These are phyloP conservation scores for Anabas testudineus DNA, from an alignment of 2,797 vertebrate species.

Conservation along the genomic window DNA sequence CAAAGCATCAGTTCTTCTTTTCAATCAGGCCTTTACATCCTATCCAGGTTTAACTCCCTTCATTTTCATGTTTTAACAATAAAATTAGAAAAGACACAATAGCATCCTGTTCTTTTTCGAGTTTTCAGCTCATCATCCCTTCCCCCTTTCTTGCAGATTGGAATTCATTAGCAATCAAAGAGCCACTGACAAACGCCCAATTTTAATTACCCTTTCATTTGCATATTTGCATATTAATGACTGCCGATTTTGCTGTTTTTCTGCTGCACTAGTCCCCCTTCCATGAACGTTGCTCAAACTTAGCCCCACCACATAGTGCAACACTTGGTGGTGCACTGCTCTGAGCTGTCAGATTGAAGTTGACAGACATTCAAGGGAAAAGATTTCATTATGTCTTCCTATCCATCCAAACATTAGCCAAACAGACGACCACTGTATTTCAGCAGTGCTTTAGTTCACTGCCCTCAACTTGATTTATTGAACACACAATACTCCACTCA, in stretches of 20 bases:
- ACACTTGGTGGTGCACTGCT: constrained; percentile 55
- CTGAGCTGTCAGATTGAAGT: constrained; percentile 39
- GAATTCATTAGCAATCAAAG: constrained; percentile 92
- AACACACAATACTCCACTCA: neutral
- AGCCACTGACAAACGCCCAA: constrained; percentile 87
- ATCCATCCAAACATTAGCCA: constrained; percentile 6
- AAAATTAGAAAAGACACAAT: constrained; percentile 56
- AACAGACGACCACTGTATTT: constrained; percentile 26
- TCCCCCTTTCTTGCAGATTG: constrained; percentile 85
- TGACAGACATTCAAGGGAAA: constrained; percentile 47
- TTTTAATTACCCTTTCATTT: constrained; percentile 95
- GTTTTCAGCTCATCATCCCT: constrained; percentile 76
- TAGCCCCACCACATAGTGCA: constrained; percentile 49
- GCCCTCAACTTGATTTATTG: neutral
- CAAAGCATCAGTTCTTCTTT: constrained; percentile 8
- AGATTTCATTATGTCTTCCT: constrained; percentile 39
- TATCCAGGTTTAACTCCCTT: constrained; percentile 12
- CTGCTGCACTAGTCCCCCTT: constrained; percentile 82
- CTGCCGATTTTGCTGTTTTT: constrained; percentile 88
- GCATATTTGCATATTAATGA: constrained; percentile 99
- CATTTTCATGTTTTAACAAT: constrained; percentile 32
- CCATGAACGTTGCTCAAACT: constrained; percentile 61
- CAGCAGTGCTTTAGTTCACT: neutral
- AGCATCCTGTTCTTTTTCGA: constrained; percentile 65
- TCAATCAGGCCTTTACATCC: neutral